Percentiles rank a stretch among this genome's conserved stretches.
Conservation (phyloP, 2,797 vertebrate species). For the Mycteria americana region DNA sequence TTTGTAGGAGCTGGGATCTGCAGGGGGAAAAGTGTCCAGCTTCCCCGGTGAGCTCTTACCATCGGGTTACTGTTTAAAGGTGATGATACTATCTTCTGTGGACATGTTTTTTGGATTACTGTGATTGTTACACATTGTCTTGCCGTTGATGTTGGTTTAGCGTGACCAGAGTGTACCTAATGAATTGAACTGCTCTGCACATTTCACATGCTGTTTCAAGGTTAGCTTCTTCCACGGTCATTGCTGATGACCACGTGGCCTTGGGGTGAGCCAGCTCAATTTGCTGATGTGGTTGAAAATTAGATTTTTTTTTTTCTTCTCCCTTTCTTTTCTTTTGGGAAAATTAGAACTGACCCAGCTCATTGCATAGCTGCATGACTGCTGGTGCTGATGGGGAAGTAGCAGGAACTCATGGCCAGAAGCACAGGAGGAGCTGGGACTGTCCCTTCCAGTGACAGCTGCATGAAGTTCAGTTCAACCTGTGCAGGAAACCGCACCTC, state of each 20-base stretch:
- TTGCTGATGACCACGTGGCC: fast-evolving
- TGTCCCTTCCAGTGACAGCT: neutral
- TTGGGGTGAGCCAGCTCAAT: neutral
- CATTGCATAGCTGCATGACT: neutral
- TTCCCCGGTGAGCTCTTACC: neutral
- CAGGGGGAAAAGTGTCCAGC: neutral
- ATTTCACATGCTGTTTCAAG: fast-evolving
- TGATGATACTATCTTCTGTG: neutral
- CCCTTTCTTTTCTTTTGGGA: neutral
- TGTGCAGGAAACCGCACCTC: neutral
- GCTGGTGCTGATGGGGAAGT: neutral
- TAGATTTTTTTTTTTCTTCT: neutral
- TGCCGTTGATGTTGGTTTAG: neutral
- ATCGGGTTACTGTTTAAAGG: fast-evolving
- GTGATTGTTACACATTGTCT: neutral
- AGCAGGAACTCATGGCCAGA: neutral
- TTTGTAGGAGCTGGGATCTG: neutral
- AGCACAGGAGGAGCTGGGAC: neutral
- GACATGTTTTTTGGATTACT: neutral
- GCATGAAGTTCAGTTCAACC: neutral
- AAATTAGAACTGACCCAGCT: neutral
- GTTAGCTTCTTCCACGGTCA: neutral
- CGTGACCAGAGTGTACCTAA: neutral
- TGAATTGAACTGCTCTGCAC: neutral
- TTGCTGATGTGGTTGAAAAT: neutral